Evolutionary conservation across 1,140 invertebrate genomes (phyloP), one percentile per base, ranked within the genome.

Genomic region (Gryon sp.): DNA sequence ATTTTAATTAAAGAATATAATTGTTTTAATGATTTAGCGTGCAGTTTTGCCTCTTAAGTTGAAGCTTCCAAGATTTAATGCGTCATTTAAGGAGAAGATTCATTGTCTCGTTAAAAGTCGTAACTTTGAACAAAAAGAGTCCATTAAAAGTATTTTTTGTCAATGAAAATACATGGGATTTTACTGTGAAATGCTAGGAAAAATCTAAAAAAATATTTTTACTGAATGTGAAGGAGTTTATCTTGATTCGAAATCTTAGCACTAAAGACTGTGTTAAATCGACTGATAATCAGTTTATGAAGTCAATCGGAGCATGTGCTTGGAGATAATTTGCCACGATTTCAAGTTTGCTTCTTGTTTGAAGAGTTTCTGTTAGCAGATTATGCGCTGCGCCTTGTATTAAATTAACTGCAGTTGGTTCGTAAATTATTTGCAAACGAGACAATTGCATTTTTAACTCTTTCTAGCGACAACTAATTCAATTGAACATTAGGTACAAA

Each of bases 371-470:
- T 24, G 7, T 46, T 46, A 34, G 14, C 2, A 15, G 40, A 60
- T 60, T 60, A 60, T 46, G 20, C 28, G 6, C 1, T 45, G 18
- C 16, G 11, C 16, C 20, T 46, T 36, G 28, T 46, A 46, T 60
- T 60, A 60, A 60, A 28, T 48, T 48, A 48, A 48, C 45, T 46
- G 16, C 19, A 28, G 22, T 8, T 45, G 15, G 16, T 43, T 6
- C 52, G 30, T 8, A 28, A 57, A 41, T 20, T 28, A 57, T 26
- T 11, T 57, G 9, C 8, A 14, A 60, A 43, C 8, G 24, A 18
- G 55, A 60, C 11, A 20, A 48, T 9, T n/a, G 43, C 14, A 14
- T 46, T 46, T 28, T 46, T n/a, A n/a, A n/a, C 22, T 7, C 22
- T 24, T 24, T 24, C 22, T 2, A 46, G 43, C 6, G 38, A 41